Conservation (phyloP, 2,797 vertebrate genomes). For the Ataeniobius toweri region DNA sequence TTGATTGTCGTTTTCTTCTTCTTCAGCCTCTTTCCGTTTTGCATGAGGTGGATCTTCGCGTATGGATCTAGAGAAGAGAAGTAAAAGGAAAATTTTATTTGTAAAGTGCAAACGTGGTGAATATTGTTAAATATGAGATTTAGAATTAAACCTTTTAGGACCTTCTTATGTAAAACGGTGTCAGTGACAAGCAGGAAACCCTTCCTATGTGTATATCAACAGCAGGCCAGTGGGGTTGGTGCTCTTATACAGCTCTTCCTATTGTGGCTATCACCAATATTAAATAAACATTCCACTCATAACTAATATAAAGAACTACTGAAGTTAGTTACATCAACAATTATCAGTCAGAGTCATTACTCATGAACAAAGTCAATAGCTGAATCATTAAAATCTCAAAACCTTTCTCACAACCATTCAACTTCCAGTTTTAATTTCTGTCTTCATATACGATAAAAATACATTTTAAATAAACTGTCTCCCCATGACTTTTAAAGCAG, state of each 20-base stretch:
- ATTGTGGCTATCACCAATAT: no score
- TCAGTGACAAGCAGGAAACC: not conserved
- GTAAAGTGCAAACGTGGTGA: not conserved
- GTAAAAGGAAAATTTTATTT: not conserved
- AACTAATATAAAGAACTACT: no score
- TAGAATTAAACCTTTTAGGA: not conserved
- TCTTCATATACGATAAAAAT: no score
- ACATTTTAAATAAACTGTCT: not conserved
- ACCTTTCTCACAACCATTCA: no score
- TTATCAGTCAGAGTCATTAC: no score
- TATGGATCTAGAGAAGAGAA: conserved; percentile 88
- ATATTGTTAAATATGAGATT: not conserved
- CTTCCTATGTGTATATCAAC: no score
- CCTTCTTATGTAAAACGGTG: not conserved
- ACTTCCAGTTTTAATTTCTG: not conserved
- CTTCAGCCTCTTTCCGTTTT: conserved; percentile 98
- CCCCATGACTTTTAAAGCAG: not conserved
- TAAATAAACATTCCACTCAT: no score
- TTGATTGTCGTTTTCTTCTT: conserved; percentile 99
- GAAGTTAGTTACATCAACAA: no score
- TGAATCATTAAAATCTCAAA: no score
- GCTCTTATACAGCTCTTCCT: no score
- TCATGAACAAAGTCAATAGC: no score
- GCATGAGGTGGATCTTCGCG: conserved; percentile 99
- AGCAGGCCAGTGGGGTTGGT: no score